Percentiles rank a stretch among this genome's conserved stretches.
Conservation (phyloP, 53 echinoderm and acorn worm genomes). For the Zoroaster sp. region DNA sequence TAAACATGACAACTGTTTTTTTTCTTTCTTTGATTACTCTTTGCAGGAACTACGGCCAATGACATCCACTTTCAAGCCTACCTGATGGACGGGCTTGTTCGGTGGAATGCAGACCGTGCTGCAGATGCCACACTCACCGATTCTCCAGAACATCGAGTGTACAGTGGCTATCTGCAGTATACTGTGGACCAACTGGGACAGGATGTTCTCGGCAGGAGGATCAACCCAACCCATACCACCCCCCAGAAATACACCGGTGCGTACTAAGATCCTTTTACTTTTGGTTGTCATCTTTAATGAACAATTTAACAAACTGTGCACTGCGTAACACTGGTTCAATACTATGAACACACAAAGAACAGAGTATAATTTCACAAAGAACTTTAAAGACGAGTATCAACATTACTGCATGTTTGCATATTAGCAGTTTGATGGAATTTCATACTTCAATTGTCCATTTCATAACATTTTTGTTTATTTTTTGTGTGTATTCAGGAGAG, state of each 20-base stretch:
- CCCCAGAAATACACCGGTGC: not conserved
- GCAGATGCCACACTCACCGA: not conserved
- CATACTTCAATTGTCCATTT: too few species aligned
- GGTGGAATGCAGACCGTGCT: conserved; percentile 71
- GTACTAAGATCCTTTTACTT: not conserved
- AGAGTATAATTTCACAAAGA: too few species aligned
- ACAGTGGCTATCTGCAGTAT: conserved; percentile 4
- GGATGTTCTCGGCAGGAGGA: not conserved
- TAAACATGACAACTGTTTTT: too few species aligned
- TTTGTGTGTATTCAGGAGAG: too few species aligned
- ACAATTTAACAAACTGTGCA: too few species aligned
- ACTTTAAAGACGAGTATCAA: too few species aligned
- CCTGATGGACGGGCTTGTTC: conserved; percentile 62
- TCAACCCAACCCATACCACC: not conserved
- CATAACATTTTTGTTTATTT: too few species aligned
- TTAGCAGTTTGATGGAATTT: too few species aligned
- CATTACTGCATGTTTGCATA: too few species aligned
- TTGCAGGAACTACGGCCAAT: conserved; percentile 61
- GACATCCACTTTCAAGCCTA: conserved; percentile 75
- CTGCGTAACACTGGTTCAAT: too few species aligned
- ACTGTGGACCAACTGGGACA: not conserved
- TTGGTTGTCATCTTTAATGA: too few species aligned
- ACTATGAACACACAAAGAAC: too few species aligned
- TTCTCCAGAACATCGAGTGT: not conserved
- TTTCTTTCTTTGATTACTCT: not conserved